phyloP scores from a whole-genome alignment of 2,113 vertebrate species.

The Hylia prasina region DNA sequence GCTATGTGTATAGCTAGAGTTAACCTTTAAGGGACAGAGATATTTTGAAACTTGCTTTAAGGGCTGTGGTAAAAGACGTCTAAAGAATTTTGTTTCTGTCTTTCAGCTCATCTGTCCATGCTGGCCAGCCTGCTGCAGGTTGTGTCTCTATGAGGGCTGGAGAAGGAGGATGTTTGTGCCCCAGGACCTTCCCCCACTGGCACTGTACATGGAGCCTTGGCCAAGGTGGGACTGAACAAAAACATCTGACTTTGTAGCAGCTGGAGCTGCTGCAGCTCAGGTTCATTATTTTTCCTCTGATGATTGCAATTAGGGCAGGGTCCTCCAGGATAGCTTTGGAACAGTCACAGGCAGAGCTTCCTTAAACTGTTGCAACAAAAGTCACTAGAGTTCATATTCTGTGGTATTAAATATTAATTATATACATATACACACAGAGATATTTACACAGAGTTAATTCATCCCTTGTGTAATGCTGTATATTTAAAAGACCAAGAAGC shows the following conservation, averaged over 20 bases:
- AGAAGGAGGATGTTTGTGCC: background rate
- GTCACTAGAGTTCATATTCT: background rate
- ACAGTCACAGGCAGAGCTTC: background rate
- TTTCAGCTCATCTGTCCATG: background rate
- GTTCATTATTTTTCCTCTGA: background rate
- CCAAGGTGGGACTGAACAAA: background rate
- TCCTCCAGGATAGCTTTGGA: background rate
- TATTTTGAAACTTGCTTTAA: background rate
- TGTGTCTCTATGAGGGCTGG: background rate
- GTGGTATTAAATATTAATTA: background rate
- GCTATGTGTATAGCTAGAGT: background rate
- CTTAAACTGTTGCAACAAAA: background rate
- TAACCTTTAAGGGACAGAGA: background rate
- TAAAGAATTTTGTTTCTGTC: background rate
- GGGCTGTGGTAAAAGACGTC: background rate
- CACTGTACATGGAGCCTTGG: rapidly evolving
- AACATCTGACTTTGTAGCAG: background rate
- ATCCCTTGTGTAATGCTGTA: background rate
- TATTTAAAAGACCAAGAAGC: background rate
- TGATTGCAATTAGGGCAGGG: rapidly evolving
- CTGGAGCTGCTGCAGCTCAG: background rate
- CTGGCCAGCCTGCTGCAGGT: background rate
- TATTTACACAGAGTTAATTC: background rate
- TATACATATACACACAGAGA: background rate
- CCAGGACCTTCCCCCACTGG: background rate